phyloP scores from a whole-genome alignment of 2,797 vertebrate species.

The Erithacus rubecula region DNA sequence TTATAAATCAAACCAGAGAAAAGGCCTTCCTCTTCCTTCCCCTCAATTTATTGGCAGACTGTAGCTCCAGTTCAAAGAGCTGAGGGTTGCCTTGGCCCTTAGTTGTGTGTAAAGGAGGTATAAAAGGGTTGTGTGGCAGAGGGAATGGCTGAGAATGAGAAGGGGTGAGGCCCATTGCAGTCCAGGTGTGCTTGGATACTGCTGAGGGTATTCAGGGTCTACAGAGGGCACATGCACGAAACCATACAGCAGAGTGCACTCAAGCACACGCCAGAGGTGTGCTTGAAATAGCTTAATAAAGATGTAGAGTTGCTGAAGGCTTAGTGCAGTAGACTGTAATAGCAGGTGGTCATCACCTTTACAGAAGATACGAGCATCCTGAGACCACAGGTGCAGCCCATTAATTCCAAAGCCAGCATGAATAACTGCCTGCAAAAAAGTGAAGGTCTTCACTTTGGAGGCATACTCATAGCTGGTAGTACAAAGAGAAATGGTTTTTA shows the following conservation, averaged over 20 bases:
- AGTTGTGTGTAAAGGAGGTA: neutral
- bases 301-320: neutral
- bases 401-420: neutral
- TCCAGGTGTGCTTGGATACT: neutral
- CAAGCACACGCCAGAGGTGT: neutral
- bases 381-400: neutral
- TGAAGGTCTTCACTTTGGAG: neutral
- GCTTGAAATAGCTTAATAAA: neutral
- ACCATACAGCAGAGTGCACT: neutral
- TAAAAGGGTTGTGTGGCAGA: neutral
- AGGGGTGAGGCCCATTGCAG: neutral
- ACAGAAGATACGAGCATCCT: neutral
- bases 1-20: neutral
- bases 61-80: neutral
- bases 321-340: neutral
- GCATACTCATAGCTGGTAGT: neutral
- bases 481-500: neutral
- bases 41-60: neutral
- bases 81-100: neutral
- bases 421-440: neutral
- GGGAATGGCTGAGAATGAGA: neutral
- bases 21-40: neutral
- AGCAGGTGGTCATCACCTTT: neutral
- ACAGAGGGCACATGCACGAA: neutral
- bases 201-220: neutral